These are phyloP conservation scores for Drosophila biarmipes DNA, from an alignment of 1,140 invertebrate genomes.

Conservation along the genomic window DNA sequence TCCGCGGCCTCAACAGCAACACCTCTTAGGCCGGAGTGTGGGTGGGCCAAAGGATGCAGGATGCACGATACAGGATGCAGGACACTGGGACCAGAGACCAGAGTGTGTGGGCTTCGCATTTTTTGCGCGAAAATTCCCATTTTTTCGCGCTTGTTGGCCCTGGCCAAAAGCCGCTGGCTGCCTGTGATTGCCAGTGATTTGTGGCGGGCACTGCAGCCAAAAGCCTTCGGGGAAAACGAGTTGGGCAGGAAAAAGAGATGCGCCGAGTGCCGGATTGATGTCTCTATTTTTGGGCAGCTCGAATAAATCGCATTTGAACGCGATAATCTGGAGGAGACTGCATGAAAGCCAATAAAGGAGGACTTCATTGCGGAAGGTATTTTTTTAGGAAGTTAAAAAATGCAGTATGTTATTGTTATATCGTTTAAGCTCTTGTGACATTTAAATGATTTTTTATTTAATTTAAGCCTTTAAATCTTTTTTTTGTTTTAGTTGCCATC, in stretches of 20 bases:
- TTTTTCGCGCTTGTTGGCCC: slow-evolving; percentile 41
- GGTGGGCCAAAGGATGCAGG: slow-evolving; percentile 18
- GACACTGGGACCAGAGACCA: neutral
- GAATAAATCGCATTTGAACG: slow-evolving; percentile 25
- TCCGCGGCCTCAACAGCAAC: slow-evolving; percentile 54
- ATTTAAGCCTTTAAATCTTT: no score
- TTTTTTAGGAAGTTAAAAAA: no score
- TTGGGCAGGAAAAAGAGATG: slow-evolving; percentile 8
- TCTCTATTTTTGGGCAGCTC: slow-evolving; percentile 30
- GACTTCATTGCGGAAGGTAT: neutral
- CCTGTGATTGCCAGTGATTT: slow-evolving; percentile 75
- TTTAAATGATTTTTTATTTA: no score
- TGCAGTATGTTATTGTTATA: neutral
- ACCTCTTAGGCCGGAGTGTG: slow-evolving; percentile 37
- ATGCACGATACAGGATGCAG: slow-evolving; percentile 21
- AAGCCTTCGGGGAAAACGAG: slow-evolving; percentile 17
- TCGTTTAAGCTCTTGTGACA: no score
- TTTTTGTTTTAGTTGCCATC: no score
- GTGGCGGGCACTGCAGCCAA: slow-evolving; percentile 26
- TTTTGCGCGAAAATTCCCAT: slow-evolving; percentile 48
- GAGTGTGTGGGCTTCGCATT: slow-evolving; percentile 24
- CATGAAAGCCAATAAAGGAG: slow-evolving; percentile 11
- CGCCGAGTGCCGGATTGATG: slow-evolving; percentile 31
- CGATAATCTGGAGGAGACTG: slow-evolving; percentile 4
- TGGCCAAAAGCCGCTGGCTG: slow-evolving; percentile 37